Evolutionary conservation across 2,888 invertebrate species (phyloP).

Genomic region (Cerceris rybyensis): DNA sequence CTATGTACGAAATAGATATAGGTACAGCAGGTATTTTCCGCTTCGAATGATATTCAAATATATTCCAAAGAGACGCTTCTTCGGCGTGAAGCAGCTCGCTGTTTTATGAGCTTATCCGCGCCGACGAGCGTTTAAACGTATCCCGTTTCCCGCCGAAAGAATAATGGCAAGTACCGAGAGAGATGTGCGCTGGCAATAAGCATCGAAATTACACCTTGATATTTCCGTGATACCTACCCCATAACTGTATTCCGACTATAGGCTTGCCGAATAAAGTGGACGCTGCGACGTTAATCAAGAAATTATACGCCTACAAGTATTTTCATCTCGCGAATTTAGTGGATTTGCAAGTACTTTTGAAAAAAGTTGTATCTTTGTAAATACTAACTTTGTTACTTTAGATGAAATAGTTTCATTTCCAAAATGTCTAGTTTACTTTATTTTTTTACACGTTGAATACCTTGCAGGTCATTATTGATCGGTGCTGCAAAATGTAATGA

Average conservation of each 20-base stretch:
- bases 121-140: slow-evolving; percentile 28
- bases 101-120: slow-evolving; percentile 69
- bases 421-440: too few relatives aligned
- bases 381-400: too few relatives aligned
- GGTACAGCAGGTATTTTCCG: slow-evolving; percentile 2
- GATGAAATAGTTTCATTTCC: too few relatives aligned
- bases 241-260: background rate
- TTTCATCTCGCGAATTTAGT: background rate
- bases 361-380: too few relatives aligned
- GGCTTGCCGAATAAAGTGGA: slow-evolving; percentile 1
- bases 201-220: slow-evolving; percentile 40
- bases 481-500: too few relatives aligned
- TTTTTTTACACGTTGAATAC: too few relatives aligned
- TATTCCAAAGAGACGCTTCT: slow-evolving; percentile 65
- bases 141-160: slow-evolving; percentile 21
- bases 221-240: slow-evolving; percentile 41
- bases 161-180: slow-evolving; percentile 30
- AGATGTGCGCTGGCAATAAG: background rate
- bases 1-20: slow-evolving; percentile 47
- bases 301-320: slow-evolving; percentile 14
- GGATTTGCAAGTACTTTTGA: too few relatives aligned
- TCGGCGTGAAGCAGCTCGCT: slow-evolving; percentile 48
- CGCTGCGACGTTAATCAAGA: slow-evolving; percentile 38
- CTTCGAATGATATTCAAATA: slow-evolving; percentile 70
- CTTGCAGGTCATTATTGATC: too few relatives aligned